Percentiles rank a stretch among this genome's conserved stretches.
Conservation (phyloP, 2,797 vertebrate species). For the Chaetodon trifasciatus region DNA sequence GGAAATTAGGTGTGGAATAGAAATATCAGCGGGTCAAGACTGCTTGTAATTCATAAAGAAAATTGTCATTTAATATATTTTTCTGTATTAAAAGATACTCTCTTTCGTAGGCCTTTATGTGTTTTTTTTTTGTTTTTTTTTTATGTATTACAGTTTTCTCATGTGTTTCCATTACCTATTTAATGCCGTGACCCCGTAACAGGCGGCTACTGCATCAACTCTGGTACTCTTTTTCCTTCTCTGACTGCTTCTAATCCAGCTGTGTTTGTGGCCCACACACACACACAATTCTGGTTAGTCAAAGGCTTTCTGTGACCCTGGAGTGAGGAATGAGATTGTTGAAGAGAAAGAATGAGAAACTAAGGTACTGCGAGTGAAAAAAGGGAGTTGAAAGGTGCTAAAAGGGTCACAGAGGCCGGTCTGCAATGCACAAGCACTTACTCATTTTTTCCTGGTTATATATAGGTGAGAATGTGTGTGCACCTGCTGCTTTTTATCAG, state of each 20-base stretch:
- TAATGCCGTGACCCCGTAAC: slow-evolving; percentile 8
- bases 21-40: slow-evolving; percentile 40
- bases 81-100: background rate
- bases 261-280: slow-evolving; percentile 28
- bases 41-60: slow-evolving; percentile 16
- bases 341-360: slow-evolving; percentile 31
- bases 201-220: slow-evolving; percentile 9
- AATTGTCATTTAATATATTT: background rate
- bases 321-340: slow-evolving; percentile 17
- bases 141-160: background rate
- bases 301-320: slow-evolving; percentile 32
- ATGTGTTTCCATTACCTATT: background rate
- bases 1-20: slow-evolving; percentile 36
- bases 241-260: slow-evolving; percentile 29
- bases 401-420: slow-evolving; percentile 67
- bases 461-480: slow-evolving; percentile 7
- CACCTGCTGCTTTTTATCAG: slow-evolving; percentile 51
- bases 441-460: slow-evolving; percentile 64
- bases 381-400: slow-evolving; percentile 37
- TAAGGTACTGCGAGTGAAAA: slow-evolving; percentile 33
- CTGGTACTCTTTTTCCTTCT: background rate
- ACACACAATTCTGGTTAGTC: slow-evolving; percentile 32
- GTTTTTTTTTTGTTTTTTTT: slow-evolving; percentile 1
- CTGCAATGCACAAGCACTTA: slow-evolving; percentile 43
- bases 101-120: background rate